Evolutionary conservation across 2,113 vertebrate species (phyloP).

Genomic region (Chaetodon trifascialis): DNA sequence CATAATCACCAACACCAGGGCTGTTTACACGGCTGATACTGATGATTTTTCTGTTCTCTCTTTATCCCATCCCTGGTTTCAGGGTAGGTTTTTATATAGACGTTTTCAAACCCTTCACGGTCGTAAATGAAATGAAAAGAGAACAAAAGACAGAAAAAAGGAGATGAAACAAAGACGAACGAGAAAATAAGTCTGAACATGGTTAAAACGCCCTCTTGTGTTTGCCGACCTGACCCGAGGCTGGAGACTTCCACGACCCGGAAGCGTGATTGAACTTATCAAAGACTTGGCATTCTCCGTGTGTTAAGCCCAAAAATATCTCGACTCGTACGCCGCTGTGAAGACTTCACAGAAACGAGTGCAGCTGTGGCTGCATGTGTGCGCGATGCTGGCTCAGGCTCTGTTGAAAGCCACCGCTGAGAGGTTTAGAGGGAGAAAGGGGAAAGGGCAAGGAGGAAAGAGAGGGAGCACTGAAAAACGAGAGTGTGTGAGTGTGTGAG

Average conservation of each 20-base stretch:
- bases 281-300: constrained; percentile 14
- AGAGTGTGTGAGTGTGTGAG: background rate
- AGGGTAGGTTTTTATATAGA: no score
- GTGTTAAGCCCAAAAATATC: constrained; percentile 19
- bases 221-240: constrained; percentile 19
- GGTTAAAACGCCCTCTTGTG: background rate
- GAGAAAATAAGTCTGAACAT: background rate
- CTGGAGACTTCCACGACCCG: constrained; percentile 6
- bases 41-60: background rate
- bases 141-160: background rate
- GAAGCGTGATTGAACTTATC: constrained; percentile 34
- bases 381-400: constrained; percentile 33
- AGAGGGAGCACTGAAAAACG: background rate
- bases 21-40: background rate
- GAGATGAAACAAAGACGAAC: background rate
- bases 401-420: constrained; percentile 24
- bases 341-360: constrained; percentile 30
- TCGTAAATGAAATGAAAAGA: background rate
- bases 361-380: constrained; percentile 7
- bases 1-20: background rate
- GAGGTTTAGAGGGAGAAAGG: constrained; percentile 29
- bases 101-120: no score
- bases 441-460: constrained; percentile 28
- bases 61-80: background rate
- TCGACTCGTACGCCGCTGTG: background rate